phyloP scores from a whole-genome alignment of 2,797 vertebrate species.

The Masticophis lateralis region DNA sequence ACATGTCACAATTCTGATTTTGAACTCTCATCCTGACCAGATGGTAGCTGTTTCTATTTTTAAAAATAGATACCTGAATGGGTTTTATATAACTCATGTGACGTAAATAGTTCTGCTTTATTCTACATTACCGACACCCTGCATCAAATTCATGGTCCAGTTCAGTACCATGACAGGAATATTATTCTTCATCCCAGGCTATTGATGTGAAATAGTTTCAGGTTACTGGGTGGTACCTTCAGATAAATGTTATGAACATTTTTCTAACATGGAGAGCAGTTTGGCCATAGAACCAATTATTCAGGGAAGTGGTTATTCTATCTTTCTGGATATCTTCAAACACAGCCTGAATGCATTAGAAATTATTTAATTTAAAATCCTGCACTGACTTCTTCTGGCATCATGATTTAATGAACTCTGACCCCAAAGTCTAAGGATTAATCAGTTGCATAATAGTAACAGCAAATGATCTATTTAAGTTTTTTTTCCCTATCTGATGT shows the following conservation, averaged over 20 bases:
- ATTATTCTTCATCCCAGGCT: neutral
- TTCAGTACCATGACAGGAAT: neutral
- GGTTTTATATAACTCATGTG: neutral
- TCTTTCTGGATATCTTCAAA: neutral
- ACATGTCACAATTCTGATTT: neutral
- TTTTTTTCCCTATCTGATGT: neutral
- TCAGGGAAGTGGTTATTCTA: neutral
- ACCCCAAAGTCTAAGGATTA: neutral
- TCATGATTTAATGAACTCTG: neutral
- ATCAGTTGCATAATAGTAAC: neutral
- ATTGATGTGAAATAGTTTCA: neutral
- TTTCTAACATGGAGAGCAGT: neutral
- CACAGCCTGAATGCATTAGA: neutral
- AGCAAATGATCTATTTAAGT: neutral
- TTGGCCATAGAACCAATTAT: neutral
- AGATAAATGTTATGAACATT: neutral
- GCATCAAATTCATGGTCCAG: neutral
- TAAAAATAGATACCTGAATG: neutral
- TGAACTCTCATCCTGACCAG: neutral
- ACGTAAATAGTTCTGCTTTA: neutral
- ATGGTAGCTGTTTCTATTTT: neutral
- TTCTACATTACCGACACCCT: neutral
- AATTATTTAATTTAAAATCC: neutral
- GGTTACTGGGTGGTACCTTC: neutral
- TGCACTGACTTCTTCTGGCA: neutral